Percentiles rank a stretch among this genome's conserved stretches.
phyloP scores from a whole-genome alignment of 1,140 invertebrate species.

The Pachypsylla venusta region DNA sequence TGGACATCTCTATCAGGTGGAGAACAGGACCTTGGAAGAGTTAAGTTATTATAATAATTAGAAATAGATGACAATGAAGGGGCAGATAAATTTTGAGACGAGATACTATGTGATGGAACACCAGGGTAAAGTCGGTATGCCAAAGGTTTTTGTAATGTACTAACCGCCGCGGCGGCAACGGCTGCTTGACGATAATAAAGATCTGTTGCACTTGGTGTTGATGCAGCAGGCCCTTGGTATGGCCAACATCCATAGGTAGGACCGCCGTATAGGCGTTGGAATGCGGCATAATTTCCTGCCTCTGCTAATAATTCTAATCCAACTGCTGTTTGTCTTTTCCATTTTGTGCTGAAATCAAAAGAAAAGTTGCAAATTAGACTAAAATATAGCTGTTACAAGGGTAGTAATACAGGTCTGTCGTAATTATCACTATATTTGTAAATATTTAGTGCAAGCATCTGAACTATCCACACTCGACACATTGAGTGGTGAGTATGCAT shows the following conservation, averaged over 20 bases:
- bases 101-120: conserved; percentile 28
- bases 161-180: conserved; percentile 41
- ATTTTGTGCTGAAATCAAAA: conserved; percentile 93
- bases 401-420: too few species aligned
- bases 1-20: conserved; percentile 19
- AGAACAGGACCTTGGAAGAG: conserved; percentile 15
- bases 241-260: conserved; percentile 51
- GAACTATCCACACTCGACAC: too few species aligned
- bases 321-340: conserved; percentile 97
- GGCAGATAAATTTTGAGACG: conserved; percentile 38
- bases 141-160: conserved; percentile 72
- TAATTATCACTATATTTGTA: too few species aligned
- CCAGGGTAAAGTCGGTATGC: conserved; percentile 60
- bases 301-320: conserved; percentile 90
- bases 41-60: conserved; percentile 39
- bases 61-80: conserved; percentile 42
- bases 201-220: conserved; percentile 47
- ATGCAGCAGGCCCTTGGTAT: conserved; percentile 29
- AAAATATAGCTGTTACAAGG: too few species aligned
- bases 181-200: conserved; percentile 63
- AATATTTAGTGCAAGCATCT: too few species aligned
- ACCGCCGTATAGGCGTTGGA: conserved; percentile 78
- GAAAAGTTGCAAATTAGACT: too few species aligned
- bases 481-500: too few species aligned
- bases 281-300: conserved; percentile 90